phyloP scores from a whole-genome alignment of 2,888 invertebrate genomes.

The Calameuta idolon region DNA sequence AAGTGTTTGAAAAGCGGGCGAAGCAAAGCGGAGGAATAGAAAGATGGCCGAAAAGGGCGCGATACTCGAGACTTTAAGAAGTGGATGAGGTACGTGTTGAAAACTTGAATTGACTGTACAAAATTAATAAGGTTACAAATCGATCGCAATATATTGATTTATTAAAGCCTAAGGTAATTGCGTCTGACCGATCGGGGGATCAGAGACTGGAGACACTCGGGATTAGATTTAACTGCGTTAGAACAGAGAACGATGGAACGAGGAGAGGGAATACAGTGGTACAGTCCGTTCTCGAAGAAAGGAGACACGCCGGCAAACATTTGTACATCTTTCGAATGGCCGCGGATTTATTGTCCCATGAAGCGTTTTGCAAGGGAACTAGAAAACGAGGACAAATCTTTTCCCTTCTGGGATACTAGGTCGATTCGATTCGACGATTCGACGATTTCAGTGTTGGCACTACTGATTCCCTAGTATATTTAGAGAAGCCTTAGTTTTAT shows the following conservation, averaged over 20 bases:
- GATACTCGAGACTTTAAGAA: neutral
- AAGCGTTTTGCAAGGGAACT: neutral
- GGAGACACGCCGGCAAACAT: constrained; percentile 29
- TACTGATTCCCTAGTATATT: constrained; percentile 51
- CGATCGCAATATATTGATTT: no score
- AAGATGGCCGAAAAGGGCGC: neutral
- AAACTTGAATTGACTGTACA: no score
- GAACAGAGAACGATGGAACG: neutral
- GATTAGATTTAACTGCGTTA: no score
- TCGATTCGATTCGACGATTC: constrained; percentile 40
- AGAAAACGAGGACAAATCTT: constrained; percentile 20
- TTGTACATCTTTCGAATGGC: constrained; percentile 26
- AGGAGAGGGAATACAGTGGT: no score
- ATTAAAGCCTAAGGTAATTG: no score
- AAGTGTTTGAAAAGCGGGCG: neutral
- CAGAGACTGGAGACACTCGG: no score
- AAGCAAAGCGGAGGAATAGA: neutral
- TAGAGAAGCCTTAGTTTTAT: constrained; percentile 49
- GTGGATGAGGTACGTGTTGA: no score
- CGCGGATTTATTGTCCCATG: constrained; percentile 14
- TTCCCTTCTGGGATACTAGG: constrained; percentile 28
- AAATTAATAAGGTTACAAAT: no score
- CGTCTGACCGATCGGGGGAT: no score
- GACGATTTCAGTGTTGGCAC: constrained; percentile 40
- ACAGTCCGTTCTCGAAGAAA: constrained; percentile 8